Evolutionary conservation across 2,888 invertebrate genomes (phyloP).

Genomic region (Sminthurinus aureus): DNA sequence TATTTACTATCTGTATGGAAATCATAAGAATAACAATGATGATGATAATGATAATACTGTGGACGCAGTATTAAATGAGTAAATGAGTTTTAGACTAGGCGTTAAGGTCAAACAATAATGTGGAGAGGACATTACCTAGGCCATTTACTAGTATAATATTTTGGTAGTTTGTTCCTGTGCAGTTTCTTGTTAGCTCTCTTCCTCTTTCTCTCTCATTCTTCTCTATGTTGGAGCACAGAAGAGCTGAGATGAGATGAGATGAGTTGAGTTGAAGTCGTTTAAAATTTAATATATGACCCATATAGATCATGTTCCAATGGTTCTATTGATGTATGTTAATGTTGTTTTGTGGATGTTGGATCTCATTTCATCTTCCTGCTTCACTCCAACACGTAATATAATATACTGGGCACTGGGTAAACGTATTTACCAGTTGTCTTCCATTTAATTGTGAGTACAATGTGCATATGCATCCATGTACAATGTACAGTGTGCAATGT

Average conservation of each 20-base stretch:
- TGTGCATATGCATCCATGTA: too few species aligned
- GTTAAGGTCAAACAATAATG: not conserved
- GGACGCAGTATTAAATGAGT: not conserved
- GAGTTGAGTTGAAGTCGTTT: slow-evolving; percentile 17
- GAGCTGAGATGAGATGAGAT: not conserved
- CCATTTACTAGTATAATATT: not conserved
- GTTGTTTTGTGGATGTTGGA: not conserved
- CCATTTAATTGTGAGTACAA: not conserved
- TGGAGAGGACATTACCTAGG: slow-evolving; percentile 19
- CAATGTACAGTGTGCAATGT: too few species aligned
- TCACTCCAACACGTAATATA: not conserved
- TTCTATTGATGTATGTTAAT: slow-evolving; percentile 27
- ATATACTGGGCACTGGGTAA: not conserved
- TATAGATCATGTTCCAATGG: slow-evolving; percentile 33
- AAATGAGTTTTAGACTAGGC: slow-evolving; percentile 4
- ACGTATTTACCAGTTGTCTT: not conserved
- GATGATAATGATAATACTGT: too few species aligned
- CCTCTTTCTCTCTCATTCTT: too few species aligned
- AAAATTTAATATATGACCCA: slow-evolving; percentile 37
- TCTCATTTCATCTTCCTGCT: slow-evolving; percentile 5
- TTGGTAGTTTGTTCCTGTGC: too few species aligned
- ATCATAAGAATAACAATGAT: too few species aligned
- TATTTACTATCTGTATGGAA: too few species aligned
- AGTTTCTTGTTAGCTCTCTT: too few species aligned
- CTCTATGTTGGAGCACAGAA: not conserved